Evolutionary conservation across 1,140 invertebrate species (phyloP).

Genomic region (Gerris buenoi): DNA sequence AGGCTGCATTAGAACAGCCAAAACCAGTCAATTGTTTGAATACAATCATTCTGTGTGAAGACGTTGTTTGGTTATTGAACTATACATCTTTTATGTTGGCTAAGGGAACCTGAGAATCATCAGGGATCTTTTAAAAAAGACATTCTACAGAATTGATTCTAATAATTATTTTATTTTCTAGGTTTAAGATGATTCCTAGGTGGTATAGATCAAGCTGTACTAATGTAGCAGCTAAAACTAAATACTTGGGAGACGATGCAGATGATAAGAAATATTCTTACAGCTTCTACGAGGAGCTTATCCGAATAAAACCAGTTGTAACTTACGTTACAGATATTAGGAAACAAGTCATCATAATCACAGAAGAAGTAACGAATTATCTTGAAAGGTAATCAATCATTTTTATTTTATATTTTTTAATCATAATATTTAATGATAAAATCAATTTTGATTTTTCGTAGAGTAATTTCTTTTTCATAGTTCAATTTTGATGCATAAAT

Average conservation of each 20-base stretch:
- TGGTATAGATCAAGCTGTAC: background rate
- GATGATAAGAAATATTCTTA: background rate
- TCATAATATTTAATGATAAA: background rate
- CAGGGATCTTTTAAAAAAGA: too few species aligned
- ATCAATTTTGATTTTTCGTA: background rate
- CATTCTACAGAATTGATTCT: too few species aligned
- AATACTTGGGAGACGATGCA: background rate
- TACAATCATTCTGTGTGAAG: too few species aligned
- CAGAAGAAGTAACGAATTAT: background rate
- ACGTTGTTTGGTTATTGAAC: too few species aligned
- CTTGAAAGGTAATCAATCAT: background rate
- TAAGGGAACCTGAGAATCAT: too few species aligned
- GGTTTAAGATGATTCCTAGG: background rate
- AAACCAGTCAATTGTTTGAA: too few species aligned
- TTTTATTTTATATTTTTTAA: background rate
- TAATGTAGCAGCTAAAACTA: background rate
- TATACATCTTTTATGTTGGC: too few species aligned
- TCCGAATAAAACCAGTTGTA: background rate
- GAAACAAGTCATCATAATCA: background rate
- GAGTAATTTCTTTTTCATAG: too few species aligned
- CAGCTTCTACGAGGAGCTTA: background rate
- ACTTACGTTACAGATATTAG: background rate
- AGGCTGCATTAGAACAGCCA: too few species aligned
- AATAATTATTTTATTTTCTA: too few species aligned
- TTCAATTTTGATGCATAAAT: too few species aligned